Base-by-base conservation (phyloP, 2,113 vertebrate species). In the Xiphorhynchus elegans region DNA sequence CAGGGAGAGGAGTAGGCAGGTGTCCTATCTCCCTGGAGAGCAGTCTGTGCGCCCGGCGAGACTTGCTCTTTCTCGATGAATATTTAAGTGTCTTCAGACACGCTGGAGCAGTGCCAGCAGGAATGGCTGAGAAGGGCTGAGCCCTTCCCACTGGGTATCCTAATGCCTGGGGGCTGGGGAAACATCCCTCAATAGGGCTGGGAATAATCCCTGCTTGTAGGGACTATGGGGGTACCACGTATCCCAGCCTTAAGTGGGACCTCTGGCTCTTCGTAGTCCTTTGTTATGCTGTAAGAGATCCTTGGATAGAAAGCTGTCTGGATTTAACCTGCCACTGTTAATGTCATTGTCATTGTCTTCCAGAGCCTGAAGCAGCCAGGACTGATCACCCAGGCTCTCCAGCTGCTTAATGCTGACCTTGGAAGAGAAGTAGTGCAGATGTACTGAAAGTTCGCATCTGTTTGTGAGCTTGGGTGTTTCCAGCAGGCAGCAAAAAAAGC, bases 51-150 rank as follows among this genome's bases (percentile, higher is more conserved):
- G 46, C 96, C 76, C 47, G 84, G 76, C 80, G n/a, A 97, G 89
- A 95, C 72, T 85, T 87, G 94, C 89, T 89, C 90, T 90, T 78
- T 93, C 67, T 29, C 31, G 1, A 95, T 96, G 96, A 96, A 97
- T 97, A 96, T 97, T 97, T 95, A 97, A 97, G 93, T 60, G 93
- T 86, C 84, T 81, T 90, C 47, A 91, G 73, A 78, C 94, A 92
- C 90, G 87, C n/a, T 84, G 96, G 93, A 92, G 28, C 1, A 13
- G 76, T 0, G 86, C 92, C 94, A 92, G 95, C 86, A 40, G 76
- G 76, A 80, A 80, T 46, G 88, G n/a, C 90, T 94, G 95, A 86
- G 76, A 92, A 95, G 56, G 88, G 42, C 63, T 74, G 85, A 96
- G 92, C 67, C 75, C 68, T 95, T 93, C 79, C 86, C 83, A 67